Evolutionary conservation across 2,797 vertebrate genomes (phyloP).

Genomic region (Poeciliopsis presidionis): DNA sequence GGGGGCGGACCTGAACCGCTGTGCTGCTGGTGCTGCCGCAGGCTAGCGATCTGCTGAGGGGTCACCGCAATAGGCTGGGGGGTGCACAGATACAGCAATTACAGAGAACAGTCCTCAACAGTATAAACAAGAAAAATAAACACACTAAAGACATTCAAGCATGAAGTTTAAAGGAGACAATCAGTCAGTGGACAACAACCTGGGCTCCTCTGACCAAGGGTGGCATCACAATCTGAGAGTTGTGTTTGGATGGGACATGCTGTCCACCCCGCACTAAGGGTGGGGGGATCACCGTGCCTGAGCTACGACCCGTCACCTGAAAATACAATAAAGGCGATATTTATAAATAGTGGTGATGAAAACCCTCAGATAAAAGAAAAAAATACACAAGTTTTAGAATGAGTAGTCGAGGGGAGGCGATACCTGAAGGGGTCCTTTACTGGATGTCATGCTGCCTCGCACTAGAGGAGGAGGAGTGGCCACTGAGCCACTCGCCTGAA

Average conservation of each 20-base stretch:
- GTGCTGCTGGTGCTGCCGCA: constrained; percentile 89
- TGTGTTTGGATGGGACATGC: constrained; percentile 88
- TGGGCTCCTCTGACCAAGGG: constrained; percentile 95
- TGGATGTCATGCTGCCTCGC: constrained; percentile 88
- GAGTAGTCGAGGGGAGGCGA: neutral
- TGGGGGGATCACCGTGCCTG: constrained; percentile 92
- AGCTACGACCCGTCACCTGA: constrained; percentile 88
- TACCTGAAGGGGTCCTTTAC: constrained; percentile 92
- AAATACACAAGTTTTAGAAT: neutral
- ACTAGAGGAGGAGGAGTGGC: constrained; percentile 92
- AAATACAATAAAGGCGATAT: constrained; percentile 1
- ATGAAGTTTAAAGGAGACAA: neutral
- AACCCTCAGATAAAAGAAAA: neutral
- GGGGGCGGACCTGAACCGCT: constrained; percentile 93
- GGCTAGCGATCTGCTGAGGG: constrained; percentile 90
- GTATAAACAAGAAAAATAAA: neutral
- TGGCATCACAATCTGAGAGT: constrained; percentile 93
- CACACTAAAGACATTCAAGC: neutral
- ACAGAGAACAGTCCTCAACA: neutral
- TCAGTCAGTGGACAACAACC: constrained; percentile 43
- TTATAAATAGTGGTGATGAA: neutral
- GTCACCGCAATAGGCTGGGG: constrained; percentile 77
- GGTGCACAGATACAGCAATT: constrained; percentile 17
- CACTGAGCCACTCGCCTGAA: constrained; percentile 84
- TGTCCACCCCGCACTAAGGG: constrained; percentile 95